phyloP scores from a whole-genome alignment of 1,140 invertebrate species.

The Papilio helenus region DNA sequence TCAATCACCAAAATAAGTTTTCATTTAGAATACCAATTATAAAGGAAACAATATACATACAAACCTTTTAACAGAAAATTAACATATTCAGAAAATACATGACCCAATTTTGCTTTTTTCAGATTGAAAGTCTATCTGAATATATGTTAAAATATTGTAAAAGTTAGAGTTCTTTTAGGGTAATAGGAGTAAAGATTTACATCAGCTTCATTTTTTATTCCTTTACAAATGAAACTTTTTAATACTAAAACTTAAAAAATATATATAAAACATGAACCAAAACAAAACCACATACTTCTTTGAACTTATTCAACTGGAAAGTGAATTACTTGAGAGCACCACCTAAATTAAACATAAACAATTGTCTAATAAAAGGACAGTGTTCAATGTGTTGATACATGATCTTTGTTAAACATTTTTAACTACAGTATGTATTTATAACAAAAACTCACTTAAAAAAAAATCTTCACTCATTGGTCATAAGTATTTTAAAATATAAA shows the following conservation, averaged over 20 bases:
- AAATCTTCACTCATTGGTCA: constrained; percentile 28
- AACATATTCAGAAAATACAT: not conserved
- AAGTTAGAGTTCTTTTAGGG: not conserved
- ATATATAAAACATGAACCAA: not conserved
- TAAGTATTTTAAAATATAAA: constrained; percentile 19
- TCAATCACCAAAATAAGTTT: not conserved
- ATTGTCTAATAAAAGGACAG: not conserved
- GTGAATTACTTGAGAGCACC: not conserved
- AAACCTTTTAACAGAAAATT: not conserved
- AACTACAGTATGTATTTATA: constrained; percentile 45
- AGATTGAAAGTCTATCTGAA: not conserved
- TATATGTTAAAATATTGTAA: not conserved
- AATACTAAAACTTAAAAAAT: not conserved
- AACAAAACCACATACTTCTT: constrained; percentile 1
- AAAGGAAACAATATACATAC: not conserved
- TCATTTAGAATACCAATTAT: not conserved
- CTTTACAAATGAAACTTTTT: not conserved
- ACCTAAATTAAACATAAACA: not conserved
- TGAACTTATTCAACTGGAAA: constrained; percentile 19
- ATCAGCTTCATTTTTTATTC: not conserved
- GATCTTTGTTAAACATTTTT: not conserved
- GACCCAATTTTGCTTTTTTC: not conserved
- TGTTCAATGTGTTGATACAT: not conserved
- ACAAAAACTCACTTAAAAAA: constrained; percentile 53
- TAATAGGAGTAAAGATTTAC: not conserved